These are phyloP conservation scores for Atrina japonica DNA, from an alignment of 2,888 invertebrate genomes.

Conservation along the genomic window DNA sequence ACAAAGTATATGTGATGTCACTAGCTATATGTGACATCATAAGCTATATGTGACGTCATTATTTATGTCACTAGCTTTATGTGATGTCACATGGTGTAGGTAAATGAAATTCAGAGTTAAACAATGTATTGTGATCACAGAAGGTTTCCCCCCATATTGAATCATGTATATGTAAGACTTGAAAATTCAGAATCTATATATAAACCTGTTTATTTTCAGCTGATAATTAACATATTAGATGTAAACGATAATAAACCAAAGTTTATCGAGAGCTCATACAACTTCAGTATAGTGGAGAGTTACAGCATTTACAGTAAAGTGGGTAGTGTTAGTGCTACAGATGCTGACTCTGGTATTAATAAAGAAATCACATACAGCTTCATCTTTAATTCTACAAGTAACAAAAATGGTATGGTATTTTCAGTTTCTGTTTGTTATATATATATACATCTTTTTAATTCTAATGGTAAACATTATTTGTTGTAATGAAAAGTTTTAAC, in stretches of 20 bases:
- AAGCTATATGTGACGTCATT: no score
- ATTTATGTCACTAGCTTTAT: no score
- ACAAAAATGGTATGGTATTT: no score
- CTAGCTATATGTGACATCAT: no score
- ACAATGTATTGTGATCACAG: background rate
- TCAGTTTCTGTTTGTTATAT: no score
- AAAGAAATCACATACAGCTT: conserved; percentile 56
- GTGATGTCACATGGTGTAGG: no score
- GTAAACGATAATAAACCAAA: conserved; percentile 61
- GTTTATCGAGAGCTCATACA: conserved; percentile 52
- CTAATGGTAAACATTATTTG: no score
- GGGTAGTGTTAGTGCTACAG: conserved; percentile 57
- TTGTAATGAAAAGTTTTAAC: no score
- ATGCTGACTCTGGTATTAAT: conserved; percentile 60
- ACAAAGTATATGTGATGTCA: no score
- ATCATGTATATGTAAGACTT: background rate
- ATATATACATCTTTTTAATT: no score
- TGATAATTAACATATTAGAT: conserved; percentile 58
- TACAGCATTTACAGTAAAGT: conserved; percentile 43
- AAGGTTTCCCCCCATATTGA: background rate
- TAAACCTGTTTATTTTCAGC: conserved; percentile 36
- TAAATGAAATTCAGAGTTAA: no score
- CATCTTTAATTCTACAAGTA: no score
- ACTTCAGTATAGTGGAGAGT: conserved; percentile 59
- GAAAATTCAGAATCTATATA: background rate